phyloP scores from a whole-genome alignment of 2,888 invertebrate species.

The Tenthredo amoena region DNA sequence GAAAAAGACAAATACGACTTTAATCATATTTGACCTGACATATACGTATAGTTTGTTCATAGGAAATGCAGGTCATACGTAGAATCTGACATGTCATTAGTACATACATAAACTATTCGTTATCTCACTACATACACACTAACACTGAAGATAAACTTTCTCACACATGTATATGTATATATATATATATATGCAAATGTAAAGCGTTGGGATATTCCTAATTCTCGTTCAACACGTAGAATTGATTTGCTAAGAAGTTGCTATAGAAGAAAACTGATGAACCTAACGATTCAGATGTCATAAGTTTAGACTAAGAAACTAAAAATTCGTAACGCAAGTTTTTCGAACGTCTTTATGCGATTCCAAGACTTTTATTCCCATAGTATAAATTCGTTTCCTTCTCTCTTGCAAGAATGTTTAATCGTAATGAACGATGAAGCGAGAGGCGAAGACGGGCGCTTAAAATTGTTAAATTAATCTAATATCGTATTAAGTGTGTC shows the following conservation, averaged over 20 bases:
- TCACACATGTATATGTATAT: no score
- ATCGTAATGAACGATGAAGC: background rate
- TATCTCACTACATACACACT: background rate
- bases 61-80: conserved; percentile 23
- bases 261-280: no score
- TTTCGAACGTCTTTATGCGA: no score
- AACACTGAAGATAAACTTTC: background rate
- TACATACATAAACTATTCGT: background rate
- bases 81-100: background rate
- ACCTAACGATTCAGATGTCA: no score
- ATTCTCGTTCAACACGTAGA: no score
- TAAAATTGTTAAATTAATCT: background rate
- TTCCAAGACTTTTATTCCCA: no score
- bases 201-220: no score
- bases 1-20: background rate
- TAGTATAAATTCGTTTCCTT: no score
- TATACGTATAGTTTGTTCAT: background rate
- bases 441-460: background rate
- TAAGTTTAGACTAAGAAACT: no score
- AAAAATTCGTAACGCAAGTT: no score
- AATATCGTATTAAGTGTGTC: background rate
- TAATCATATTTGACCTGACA: conserved; percentile 1
- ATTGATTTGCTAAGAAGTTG: no score
- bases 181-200: no score
- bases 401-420: background rate